Percentiles rank a stretch among this genome's conserved stretches.
Evolutionary conservation across 2,113 vertebrate genomes (phyloP).

Genomic region (Oreotrochilus melanogaster): DNA sequence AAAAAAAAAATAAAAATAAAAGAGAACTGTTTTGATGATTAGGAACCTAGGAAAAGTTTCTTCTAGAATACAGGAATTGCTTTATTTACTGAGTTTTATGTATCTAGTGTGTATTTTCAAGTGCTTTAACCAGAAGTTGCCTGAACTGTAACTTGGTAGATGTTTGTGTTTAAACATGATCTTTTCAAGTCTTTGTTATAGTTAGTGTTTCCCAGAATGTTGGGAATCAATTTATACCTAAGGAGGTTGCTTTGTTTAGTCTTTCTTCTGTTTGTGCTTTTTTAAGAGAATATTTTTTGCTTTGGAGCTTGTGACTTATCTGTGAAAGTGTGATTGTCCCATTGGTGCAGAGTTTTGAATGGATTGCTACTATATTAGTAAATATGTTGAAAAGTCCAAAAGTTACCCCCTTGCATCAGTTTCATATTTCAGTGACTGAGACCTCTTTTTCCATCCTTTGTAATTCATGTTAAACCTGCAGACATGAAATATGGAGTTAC

Average conservation of each 20-base stretch:
- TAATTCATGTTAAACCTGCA: background rate
- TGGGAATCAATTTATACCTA: background rate
- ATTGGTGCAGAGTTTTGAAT: background rate
- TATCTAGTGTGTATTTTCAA: background rate
- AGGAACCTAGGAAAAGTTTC: background rate
- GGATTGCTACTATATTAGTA: background rate
- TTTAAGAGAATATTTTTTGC: background rate
- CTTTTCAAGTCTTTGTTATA: background rate
- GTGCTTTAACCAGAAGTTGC: background rate
- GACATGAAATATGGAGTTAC: background rate
- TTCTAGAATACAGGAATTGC: background rate
- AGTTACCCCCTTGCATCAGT: background rate
- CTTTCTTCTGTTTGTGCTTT: background rate
- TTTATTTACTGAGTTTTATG: background rate
- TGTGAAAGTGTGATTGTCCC: background rate
- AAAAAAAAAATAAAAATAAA: background rate
- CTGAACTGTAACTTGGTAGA: background rate
- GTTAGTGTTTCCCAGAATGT: background rate
- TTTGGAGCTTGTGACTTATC: background rate
- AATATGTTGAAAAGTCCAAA: background rate
- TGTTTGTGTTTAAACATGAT: background rate
- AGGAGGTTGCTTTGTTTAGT: background rate
- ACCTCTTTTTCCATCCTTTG: background rate
- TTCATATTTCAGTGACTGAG: background rate
- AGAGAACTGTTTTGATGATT: background rate